Conservation (phyloP, 2,113 vertebrate species). For the Odocoileus virginianus region DNA sequence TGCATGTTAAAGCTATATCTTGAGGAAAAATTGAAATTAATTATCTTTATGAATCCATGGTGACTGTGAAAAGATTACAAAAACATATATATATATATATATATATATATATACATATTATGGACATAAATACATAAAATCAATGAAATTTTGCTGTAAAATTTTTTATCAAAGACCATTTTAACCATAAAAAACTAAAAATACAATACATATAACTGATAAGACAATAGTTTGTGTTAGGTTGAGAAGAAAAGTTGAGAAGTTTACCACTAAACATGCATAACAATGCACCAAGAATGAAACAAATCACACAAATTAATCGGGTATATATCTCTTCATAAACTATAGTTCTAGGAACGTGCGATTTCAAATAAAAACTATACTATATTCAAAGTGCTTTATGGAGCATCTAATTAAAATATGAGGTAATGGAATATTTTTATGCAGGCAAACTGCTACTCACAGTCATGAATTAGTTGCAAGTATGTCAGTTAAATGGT, state of each 20-base stretch:
- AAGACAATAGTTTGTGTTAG: neutral
- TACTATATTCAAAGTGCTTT: neutral
- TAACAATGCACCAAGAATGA: neutral
- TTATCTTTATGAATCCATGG: neutral
- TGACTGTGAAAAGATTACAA: neutral
- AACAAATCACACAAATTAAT: slow-evolving; percentile 5
- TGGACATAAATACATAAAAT: neutral
- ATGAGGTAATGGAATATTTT: slow-evolving; percentile 11
- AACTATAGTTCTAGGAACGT: neutral
- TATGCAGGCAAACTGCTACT: neutral
- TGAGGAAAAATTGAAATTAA: neutral
- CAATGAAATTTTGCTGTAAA: neutral
- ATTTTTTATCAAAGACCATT: neutral
- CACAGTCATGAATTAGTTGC: neutral
- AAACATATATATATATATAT: neutral
- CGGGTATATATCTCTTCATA: neutral
- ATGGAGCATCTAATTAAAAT: slow-evolving; percentile 48
- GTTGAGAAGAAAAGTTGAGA: neutral
- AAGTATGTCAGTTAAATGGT: slow-evolving; percentile 18
- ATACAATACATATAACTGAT: neutral
- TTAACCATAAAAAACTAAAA: neutral
- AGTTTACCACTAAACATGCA: neutral
- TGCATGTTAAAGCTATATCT: neutral
- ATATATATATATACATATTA: neutral
- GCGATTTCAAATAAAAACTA: neutral